phyloP scores from a whole-genome alignment of 2,113 vertebrate species.

The Physeter macrocephalus region DNA sequence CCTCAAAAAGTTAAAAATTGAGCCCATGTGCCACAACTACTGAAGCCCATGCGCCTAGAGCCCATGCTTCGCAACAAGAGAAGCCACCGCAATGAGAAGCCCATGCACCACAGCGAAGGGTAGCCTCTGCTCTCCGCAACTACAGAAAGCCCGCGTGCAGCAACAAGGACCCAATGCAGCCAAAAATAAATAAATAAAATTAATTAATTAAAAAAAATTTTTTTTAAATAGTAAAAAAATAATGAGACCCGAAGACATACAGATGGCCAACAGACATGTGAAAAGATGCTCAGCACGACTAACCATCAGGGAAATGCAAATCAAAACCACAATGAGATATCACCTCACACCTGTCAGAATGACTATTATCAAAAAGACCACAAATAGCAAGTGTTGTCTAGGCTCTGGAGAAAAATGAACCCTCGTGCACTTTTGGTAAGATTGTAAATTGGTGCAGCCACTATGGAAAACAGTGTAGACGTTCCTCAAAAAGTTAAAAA shows the following conservation, averaged over 20 bases:
- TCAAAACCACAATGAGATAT: not conserved
- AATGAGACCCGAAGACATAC: not conserved
- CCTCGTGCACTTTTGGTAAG: not conserved
- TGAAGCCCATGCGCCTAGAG: accelerated
- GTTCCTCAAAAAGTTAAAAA: not conserved
- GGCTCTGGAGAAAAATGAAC: not conserved
- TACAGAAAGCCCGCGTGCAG: accelerated
- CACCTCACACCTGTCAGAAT: not conserved
- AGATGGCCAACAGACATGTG: not conserved
- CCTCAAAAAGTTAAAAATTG: too few relatives aligned
- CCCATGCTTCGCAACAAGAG: too few relatives aligned
- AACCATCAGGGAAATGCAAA: not conserved
- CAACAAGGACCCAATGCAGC: too few relatives aligned
- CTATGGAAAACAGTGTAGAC: not conserved
- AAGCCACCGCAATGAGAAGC: too few relatives aligned
- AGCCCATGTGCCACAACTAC: too few relatives aligned
- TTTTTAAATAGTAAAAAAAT: too few relatives aligned
- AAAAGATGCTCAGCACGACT: not conserved
- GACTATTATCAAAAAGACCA: not conserved
- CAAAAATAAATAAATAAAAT: too few relatives aligned
- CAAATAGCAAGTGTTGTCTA: not conserved
- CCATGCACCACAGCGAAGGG: accelerated
- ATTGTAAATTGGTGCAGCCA: not conserved
- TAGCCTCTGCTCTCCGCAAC: too few relatives aligned
- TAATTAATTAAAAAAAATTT: too few relatives aligned